Conservation (phyloP, 2,797 vertebrate genomes). For the Chiroxiphia lanceolata region DNA sequence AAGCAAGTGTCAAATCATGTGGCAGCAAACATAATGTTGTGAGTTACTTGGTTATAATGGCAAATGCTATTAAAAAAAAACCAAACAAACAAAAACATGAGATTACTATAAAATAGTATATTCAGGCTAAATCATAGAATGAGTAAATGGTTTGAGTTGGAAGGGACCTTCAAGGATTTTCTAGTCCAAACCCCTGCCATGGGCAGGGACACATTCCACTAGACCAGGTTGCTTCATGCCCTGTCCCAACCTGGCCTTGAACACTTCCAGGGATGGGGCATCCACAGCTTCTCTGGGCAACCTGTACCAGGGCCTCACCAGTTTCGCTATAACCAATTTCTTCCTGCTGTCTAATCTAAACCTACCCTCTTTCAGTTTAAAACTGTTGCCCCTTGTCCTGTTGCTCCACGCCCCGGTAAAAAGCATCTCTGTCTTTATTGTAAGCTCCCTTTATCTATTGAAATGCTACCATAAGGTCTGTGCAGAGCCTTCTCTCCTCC, state of each 20-base stretch:
- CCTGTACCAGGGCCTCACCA: background rate
- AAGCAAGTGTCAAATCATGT: background rate
- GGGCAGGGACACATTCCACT: background rate
- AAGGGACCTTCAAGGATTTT: background rate
- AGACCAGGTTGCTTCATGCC: background rate
- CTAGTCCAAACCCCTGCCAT: background rate
- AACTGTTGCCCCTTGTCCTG: background rate
- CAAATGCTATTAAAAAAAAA: background rate
- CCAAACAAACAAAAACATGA: too few relatives aligned
- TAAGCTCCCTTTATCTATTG: background rate
- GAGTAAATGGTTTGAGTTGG: background rate
- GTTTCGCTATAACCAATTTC: background rate
- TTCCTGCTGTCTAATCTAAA: background rate
- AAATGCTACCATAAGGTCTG: background rate
- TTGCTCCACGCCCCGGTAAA: fast-evolving
- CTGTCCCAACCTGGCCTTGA: background rate
- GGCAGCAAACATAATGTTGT: background rate
- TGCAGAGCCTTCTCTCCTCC: background rate
- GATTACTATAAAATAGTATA: background rate
- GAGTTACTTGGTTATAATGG: background rate
- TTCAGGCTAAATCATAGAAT: background rate
- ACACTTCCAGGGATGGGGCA: background rate
- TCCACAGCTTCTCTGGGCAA: background rate
- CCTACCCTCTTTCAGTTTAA: background rate
- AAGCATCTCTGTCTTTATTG: background rate